Evolutionary conservation across 2,888 invertebrate species (phyloP), one percentile per base, ranked within the genome.

Genomic region (Chymomyza amoena): DNA sequence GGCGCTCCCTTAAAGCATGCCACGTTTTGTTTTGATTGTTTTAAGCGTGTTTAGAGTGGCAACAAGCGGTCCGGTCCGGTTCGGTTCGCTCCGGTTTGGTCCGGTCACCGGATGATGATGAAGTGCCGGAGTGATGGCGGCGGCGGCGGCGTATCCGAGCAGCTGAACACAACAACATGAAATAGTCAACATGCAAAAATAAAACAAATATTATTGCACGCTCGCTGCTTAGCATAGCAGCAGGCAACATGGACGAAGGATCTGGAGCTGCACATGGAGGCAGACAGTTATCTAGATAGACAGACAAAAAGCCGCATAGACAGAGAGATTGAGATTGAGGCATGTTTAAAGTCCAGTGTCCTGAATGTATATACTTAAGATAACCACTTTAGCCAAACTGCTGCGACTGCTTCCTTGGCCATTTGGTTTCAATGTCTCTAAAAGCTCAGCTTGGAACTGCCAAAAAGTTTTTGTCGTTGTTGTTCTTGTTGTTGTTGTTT

Each of bases 21-120:
- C 61, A 56, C 59, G 57, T 59, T 68, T 72, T 73, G 73, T 73
- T 73, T 73, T 73, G 73, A 73, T 73, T 73, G 73, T 69, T 73
- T 62, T 56, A 65, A 69, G 73, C 62, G 52, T 73, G 73, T 68
- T 73, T 68, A 50, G 64, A 67, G 64, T 45, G 66, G 52, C 64
- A 59, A 28, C 66, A 66, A 54, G 32, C 32, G 32, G 0, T 7
- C 9, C 32, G 32, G 32, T 32, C 32, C 28, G 28, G 28, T 28
- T 6, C 28, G 28, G 32, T 7, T 7, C 32, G 32, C 7, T 1
- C 52, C 7, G 52, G 6, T 18, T 9, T 2, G 52, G 13, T 3
- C 51, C 51, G 16, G 51, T 6, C 52, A 54, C 3, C 16, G 52
- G 7, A 54, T 9, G 6, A 7, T 54, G 16, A 54, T 45, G 13